These are phyloP conservation scores for Epinephelus coioides DNA, from an alignment of 2,797 vertebrate genomes.

Conservation along the genomic window DNA sequence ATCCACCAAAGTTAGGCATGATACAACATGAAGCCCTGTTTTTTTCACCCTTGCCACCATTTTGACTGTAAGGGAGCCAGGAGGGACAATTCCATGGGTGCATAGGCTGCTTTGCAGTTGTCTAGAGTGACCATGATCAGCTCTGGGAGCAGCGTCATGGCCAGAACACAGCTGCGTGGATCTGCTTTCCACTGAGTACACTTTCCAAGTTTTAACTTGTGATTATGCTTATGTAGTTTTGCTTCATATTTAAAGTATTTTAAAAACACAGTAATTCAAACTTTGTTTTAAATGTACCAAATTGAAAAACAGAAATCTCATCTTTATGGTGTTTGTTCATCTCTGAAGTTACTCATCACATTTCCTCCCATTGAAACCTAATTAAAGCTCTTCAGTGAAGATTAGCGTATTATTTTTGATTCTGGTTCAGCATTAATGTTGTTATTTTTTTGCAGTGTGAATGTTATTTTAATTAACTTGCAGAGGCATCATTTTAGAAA, in stretches of 20 bases:
- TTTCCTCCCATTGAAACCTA: conserved; percentile 22
- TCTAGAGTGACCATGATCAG: background rate
- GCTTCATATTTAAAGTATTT: background rate
- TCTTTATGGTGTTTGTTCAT: conserved; percentile 6
- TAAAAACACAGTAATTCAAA: conserved; percentile 18
- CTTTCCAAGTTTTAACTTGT: too few relatives aligned
- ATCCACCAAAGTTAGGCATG: too few relatives aligned
- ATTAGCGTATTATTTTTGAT: background rate
- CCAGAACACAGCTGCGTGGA: too few relatives aligned
- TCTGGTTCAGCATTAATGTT: conserved; percentile 16
- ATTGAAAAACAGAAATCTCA: conserved; percentile 18
- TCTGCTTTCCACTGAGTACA: too few relatives aligned
- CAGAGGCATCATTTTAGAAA: conserved; percentile 7
- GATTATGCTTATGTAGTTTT: too few relatives aligned
- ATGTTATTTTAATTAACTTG: conserved; percentile 10
- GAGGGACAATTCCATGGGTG: too few relatives aligned
- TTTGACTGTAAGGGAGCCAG: too few relatives aligned
- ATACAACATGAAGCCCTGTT: too few relatives aligned
- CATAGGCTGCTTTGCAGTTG: background rate
- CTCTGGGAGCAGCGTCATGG: too few relatives aligned
- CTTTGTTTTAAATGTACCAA: background rate
- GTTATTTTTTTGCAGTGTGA: conserved; percentile 6
- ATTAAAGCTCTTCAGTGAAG: conserved; percentile 17
- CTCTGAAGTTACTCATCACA: conserved; percentile 13
- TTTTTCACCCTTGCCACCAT: too few relatives aligned